A percentile compares a stretch with the other conserved stretches of the same genome.
Evolutionary conservation across 1,140 invertebrate species (phyloP).

Genomic region (Bombus vancouverensis): DNA sequence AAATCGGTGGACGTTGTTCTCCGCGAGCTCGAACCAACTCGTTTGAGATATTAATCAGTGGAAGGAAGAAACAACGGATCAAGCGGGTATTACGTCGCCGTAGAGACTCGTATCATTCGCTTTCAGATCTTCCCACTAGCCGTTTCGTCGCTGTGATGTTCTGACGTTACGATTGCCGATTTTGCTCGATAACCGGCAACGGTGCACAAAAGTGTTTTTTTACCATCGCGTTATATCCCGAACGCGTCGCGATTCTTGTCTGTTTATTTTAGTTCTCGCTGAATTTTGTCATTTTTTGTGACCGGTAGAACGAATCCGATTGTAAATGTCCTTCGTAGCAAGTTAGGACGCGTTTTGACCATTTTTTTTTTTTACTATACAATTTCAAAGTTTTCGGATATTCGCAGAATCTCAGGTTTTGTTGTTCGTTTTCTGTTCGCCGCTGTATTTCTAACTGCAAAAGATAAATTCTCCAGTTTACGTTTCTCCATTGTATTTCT

Average conservation of each 20-base stretch:
- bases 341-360: no score
- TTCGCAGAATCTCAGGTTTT: neutral
- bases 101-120: conserved; percentile 2
- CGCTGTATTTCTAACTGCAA: no score
- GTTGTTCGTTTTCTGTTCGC: neutral
- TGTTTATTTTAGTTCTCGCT: no score
- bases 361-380: no score
- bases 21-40: conserved; percentile 24
- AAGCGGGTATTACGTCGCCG: conserved; percentile 31
- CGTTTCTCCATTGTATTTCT: neutral
- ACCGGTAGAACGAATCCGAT: neutral
- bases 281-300: neutral
- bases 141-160: neutral
- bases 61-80: conserved; percentile 50
- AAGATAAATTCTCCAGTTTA: neutral
- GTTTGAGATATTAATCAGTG: conserved; percentile 62
- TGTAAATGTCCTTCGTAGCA: neutral
- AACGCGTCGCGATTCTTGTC: neutral
- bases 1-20: conserved; percentile 51
- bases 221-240: neutral
- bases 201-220: neutral
- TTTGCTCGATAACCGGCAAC: neutral
- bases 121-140: neutral
- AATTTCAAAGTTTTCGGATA: neutral
- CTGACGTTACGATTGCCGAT: neutral